phyloP scores from a whole-genome alignment of 2,888 invertebrate species.

The Liodrosophila aerea region DNA sequence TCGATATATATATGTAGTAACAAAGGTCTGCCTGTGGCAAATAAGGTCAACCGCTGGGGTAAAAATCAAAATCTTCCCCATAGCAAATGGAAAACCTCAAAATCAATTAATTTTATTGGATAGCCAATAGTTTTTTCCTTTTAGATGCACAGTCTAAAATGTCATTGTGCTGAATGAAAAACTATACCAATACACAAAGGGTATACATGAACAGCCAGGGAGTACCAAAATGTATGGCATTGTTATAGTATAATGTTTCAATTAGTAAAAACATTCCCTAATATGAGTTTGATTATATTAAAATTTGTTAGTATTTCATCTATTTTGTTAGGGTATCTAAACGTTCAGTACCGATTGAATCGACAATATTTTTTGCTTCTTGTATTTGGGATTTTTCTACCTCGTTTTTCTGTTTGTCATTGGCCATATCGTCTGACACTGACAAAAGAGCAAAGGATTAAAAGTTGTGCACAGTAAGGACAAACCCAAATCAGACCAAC shows the following conservation, averaged over 20 bases:
- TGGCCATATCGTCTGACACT: constrained; percentile 61
- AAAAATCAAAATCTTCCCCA: constrained; percentile 49
- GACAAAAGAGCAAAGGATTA: constrained; percentile 75
- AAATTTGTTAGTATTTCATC: too few species aligned
- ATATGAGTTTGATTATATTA: too few species aligned
- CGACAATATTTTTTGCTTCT: constrained; percentile 12
- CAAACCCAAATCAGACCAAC: neutral
- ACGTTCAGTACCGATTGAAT: constrained; percentile 20
- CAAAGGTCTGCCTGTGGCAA: constrained; percentile 24
- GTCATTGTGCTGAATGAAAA: constrained; percentile 60
- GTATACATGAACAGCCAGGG: too few species aligned
- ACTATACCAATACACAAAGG: constrained; percentile 36
- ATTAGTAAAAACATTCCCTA: too few species aligned
- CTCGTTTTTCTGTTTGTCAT: constrained; percentile 51
- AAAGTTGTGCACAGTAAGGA: constrained; percentile 56
- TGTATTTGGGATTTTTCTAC: constrained; percentile 24
- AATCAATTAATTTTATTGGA: constrained; percentile 76
- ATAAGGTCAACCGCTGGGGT: constrained; percentile 33
- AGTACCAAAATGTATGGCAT: too few species aligned
- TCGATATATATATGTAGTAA: too few species aligned
- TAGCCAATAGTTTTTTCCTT: constrained; percentile 7
- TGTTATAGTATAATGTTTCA: too few species aligned
- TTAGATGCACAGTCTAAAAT: constrained; percentile 50
- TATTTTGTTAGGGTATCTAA: constrained; percentile 28
- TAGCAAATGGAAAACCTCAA: constrained; percentile 56